Percentiles rank a stretch among this genome's conserved stretches.
These are phyloP conservation scores for Acinonyx jubatus DNA, from an alignment of 2,113 vertebrate species.

Conservation along the genomic window DNA sequence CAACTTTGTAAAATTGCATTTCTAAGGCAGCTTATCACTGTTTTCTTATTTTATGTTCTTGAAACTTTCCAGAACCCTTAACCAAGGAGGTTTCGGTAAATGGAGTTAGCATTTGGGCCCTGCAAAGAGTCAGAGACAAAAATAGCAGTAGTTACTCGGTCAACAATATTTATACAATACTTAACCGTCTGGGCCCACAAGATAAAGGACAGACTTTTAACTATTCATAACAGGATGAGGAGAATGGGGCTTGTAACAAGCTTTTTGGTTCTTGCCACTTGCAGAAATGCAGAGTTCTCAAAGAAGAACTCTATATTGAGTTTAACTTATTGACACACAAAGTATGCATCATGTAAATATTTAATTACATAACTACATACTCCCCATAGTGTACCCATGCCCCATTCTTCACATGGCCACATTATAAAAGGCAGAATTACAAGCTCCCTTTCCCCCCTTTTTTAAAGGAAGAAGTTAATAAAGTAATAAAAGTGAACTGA, in stretches of 20 bases:
- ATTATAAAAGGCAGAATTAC: neutral
- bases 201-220: conserved; percentile 39
- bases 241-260: neutral
- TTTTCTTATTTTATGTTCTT: conserved; percentile 42
- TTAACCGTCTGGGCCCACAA: conserved; percentile 5
- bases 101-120: neutral
- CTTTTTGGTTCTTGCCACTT: neutral
- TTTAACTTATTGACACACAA: neutral
- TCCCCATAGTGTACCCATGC: neutral
- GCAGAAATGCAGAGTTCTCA: neutral
- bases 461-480: neutral
- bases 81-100: conserved; percentile 4
- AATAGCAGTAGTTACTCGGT: conserved; percentile 35
- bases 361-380: neutral
- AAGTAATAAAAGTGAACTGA: neutral
- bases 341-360: neutral
- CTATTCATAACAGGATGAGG: neutral
- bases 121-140: conserved; percentile 44
- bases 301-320: neutral
- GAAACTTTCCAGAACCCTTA: conserved; percentile 68
- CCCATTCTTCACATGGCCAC: neutral
- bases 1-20: conserved; percentile 42
- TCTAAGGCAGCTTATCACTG: conserved; percentile 50
- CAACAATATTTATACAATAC: conserved; percentile 39
- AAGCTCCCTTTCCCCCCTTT: neutral